Base-by-base conservation (phyloP, 2,113 vertebrate genomes). In the Tringa solitaria region DNA sequence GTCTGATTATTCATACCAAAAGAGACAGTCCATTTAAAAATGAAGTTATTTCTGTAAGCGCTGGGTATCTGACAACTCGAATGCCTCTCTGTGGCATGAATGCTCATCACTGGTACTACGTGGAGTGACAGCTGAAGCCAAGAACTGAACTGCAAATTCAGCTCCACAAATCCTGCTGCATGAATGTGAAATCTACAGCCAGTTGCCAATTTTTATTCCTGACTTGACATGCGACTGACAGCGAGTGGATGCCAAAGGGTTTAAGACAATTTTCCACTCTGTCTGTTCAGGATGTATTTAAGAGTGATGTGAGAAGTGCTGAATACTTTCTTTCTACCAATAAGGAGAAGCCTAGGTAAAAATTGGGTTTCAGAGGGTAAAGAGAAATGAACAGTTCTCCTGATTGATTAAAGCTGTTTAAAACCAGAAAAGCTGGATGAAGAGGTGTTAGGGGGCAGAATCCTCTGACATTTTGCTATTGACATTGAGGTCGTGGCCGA, bases 211-310 rank as follows among this genome's bases (percentile, higher is more conserved):
- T 96, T 92, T 95, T 87, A 83, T 97, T 95, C 96, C 81, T 76
- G 70, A 95, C 77, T 93, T 95, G 95, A 95, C 86, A 80, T 54
- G 65, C 60, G 5, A 88, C 91, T 97, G 96, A 96, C 95, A 96
- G 95, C 78, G 77, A 96, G 72, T 91, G 84, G 90, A 93, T 96
- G 96, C 93, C 87, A 95, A 95, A 94, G 72, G 87, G n/a, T 95
- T 96, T 96, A 94, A 95, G 93, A 94, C 87, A 73, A 93, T 96
- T 96, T 97, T 96, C 95, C 84, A 85, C 90, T 93, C 94, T 84
- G 74, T 89, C 95, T 96, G 60, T 68, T 96, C 81, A 54, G 94
- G 74, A 73, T 89, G 91, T 64, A 27, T 85, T 95, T 92, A 87
- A 74, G 93, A 69, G 74, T 79, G 89, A 89, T 61, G 59, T 19